phyloP scores from a whole-genome alignment of 2,888 invertebrate genomes.

The Corbicula japonica region DNA sequence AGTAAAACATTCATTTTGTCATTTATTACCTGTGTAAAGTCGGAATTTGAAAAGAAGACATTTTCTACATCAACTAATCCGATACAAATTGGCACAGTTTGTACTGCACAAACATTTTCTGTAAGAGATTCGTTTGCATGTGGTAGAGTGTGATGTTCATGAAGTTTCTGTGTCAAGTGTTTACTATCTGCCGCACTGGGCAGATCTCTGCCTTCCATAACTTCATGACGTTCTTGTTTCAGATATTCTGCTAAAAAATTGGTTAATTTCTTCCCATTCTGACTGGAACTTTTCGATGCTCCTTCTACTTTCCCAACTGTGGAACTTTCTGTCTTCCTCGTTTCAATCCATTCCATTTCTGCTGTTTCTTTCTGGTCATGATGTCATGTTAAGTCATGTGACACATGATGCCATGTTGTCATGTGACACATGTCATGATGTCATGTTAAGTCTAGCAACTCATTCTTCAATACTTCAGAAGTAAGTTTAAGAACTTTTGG shows the following conservation, averaged over 20 bases:
- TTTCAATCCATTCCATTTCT: conserved; percentile 30
- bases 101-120: background rate
- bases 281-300: conserved; percentile 8
- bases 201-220: conserved; percentile 34
- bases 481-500: no score
- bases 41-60: conserved; percentile 43
- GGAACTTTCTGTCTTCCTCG: conserved; percentile 14
- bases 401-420: no score
- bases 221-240: conserved; percentile 34
- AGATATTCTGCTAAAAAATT: conserved; percentile 51
- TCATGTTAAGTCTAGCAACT: no score
- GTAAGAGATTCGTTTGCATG: conserved; percentile 37
- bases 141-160: conserved; percentile 26
- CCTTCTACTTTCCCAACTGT: background rate
- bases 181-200: conserved; percentile 32
- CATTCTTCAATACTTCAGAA: no score
- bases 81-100: conserved; percentile 52
- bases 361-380: no score
- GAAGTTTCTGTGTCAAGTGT: conserved; percentile 33
- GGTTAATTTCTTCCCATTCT: conserved; percentile 12
- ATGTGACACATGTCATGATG: no score
- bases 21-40: conserved; percentile 53
- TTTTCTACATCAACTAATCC: conserved; percentile 48
- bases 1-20: no score
- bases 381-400: no score